Base-by-base conservation (phyloP, 2,888 invertebrate species). In the Rhyacophila evoluta region DNA sequence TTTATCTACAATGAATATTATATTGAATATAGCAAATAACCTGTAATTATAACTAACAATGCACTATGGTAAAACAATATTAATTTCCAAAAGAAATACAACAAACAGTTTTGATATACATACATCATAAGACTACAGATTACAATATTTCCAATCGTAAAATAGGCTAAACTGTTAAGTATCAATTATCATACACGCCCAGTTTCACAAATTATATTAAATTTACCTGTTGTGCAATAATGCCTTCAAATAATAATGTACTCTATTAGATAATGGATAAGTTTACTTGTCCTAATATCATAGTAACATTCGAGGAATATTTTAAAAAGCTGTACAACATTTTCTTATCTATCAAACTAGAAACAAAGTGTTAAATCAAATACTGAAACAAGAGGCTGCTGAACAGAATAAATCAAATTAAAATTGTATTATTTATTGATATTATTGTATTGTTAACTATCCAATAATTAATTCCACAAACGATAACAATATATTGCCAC, bases 41-140 rank as follows among this genome's bases (percentile, higher is more conserved):
- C 55, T 8, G 25, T 55, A 33, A 25, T 55, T 55, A 55, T 55
- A 55, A 55, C 19, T 25, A 55, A 55, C 55, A 55, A 55, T 55
- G 55, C 55, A 55, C 55, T 55, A 25, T 55, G 55, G 55, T 55
- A 55, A 55, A 55, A 55, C 55, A 55, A 55, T 55, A 55, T 33
- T 25, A 55, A 25, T 19, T 12, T n/a, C 19, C 55, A 15, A 41
- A 41, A 41, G 55, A 55, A 55, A 55, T 55, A 55, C 55, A 55
- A 55, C 25, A 12, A 10, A 25, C 3, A 19, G 55, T 19, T 55
- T 19, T 19, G 55, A 19, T 33, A 33, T 33, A 33, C 29, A 33
- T 25, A 25, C 12, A 38, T 39, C 1, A 55, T 55, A 33, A 33
- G 29, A 33, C 29, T 33, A 33, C 29, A 33, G 29, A 33, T 33